phyloP scores from a whole-genome alignment of 37 sponge, comb jelly and placozoan species.

The Geodia barretti region DNA sequence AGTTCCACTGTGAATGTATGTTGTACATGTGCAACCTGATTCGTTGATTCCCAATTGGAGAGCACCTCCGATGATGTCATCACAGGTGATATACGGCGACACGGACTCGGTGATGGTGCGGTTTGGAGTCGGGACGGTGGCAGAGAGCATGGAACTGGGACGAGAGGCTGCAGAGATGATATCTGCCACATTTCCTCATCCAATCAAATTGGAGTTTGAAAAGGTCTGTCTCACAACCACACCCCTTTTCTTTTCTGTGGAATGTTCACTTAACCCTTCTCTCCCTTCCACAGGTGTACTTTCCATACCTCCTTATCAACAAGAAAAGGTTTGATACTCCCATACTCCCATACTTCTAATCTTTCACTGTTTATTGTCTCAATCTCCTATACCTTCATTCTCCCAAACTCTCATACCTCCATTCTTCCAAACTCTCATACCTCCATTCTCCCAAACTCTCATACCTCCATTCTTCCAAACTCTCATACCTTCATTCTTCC shows the following conservation, averaged over 20 bases:
- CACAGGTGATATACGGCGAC: slow-evolving; percentile 94
- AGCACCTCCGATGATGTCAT: not conserved
- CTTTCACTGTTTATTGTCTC: no score
- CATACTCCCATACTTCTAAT: no score
- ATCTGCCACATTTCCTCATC: slow-evolving; percentile 77
- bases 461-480: not conserved
- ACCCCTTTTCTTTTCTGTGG: not conserved
- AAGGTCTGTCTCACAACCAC: slow-evolving; percentile 62
- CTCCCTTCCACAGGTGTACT: slow-evolving; percentile 81
- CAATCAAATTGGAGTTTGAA: slow-evolving; percentile 97
- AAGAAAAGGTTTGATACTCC: no score
- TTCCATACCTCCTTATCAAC: slow-evolving; percentile 94
- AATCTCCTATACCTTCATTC: not conserved
- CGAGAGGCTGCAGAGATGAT: slow-evolving; percentile 86
- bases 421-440: no score
- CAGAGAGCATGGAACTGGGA: slow-evolving; percentile 89
- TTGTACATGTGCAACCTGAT: no score
- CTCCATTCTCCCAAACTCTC: not conserved
- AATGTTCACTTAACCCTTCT: not conserved
- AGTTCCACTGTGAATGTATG: no score
- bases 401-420: no score
- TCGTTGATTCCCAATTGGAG: no score
- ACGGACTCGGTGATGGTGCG: slow-evolving; percentile 97
- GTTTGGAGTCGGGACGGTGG: slow-evolving; percentile 85
- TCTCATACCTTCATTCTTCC: not conserved